These are phyloP conservation scores for Villa cingulata DNA, from an alignment of 2,888 invertebrate genomes.

Conservation along the genomic window DNA sequence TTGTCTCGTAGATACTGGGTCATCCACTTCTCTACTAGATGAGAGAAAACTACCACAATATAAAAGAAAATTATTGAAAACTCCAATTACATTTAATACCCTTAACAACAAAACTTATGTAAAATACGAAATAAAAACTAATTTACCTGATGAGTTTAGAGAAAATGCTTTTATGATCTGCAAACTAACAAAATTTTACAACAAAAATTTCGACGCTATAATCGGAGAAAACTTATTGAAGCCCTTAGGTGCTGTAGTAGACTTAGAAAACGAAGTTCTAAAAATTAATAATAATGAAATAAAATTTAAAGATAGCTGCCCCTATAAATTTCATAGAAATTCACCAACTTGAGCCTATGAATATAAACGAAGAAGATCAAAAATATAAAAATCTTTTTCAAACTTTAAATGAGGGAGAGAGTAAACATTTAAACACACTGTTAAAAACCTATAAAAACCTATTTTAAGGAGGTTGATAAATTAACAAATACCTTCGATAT, in stretches of 20 bases:
- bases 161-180: background rate
- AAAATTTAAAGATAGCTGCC: background rate
- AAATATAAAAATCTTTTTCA: background rate
- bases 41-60: background rate
- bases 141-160: background rate
- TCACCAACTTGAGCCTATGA: background rate
- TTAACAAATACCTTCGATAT: background rate
- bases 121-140: background rate
- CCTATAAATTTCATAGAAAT: conserved; percentile 1
- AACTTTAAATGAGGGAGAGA: background rate
- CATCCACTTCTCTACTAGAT: background rate
- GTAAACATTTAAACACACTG: background rate
- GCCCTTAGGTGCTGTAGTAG: conserved; percentile 1
- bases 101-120: background rate
- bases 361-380: background rate
- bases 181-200: background rate
- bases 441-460: background rate
- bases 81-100: background rate
- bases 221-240: background rate
- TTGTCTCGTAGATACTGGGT: background rate
- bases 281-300: too few species aligned
- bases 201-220: conserved; percentile 2
- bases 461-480: background rate
- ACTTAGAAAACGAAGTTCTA: background rate
- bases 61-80: background rate